phyloP scores from a whole-genome alignment of 2,797 vertebrate genomes.

The Anolis apletophallus region DNA sequence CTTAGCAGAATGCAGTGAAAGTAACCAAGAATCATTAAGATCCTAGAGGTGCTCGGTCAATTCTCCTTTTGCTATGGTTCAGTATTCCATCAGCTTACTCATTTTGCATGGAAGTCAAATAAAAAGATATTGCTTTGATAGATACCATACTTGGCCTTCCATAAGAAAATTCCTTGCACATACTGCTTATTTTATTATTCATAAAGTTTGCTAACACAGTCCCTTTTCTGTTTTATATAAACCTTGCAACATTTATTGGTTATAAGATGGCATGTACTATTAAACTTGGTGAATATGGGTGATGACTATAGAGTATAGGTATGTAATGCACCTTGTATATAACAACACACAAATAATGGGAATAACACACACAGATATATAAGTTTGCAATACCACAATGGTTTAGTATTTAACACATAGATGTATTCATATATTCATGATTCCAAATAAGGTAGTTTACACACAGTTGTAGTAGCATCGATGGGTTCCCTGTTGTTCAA shows the following conservation, averaged over 20 bases:
- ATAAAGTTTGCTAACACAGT: not conserved
- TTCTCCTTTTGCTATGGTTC: not conserved
- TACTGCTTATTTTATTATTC: conserved; percentile 36
- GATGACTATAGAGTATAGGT: too few species aligned
- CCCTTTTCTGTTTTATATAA: not conserved
- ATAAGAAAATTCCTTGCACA: conserved; percentile 38
- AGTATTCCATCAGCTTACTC: not conserved
- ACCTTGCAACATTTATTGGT: not conserved
- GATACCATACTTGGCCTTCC: conserved; percentile 53
- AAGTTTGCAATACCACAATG: too few species aligned
- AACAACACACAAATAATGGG: too few species aligned
- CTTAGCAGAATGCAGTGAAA: not conserved
- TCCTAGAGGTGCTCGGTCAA: not conserved
- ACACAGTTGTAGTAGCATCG: too few species aligned
- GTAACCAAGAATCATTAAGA: not conserved
- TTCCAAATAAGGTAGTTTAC: too few species aligned
- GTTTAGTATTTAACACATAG: too few species aligned
- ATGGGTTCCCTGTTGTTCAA: too few species aligned
- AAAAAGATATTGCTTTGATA: not conserved
- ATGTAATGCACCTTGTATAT: too few species aligned
- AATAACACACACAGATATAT: too few species aligned
- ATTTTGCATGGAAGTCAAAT: not conserved
- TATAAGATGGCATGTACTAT: conserved; percentile 18
- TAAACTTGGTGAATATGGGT: not conserved
- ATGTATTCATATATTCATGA: too few species aligned